Evolutionary conservation across 2,113 vertebrate species (phyloP).

Genomic region (Hylia prasina): DNA sequence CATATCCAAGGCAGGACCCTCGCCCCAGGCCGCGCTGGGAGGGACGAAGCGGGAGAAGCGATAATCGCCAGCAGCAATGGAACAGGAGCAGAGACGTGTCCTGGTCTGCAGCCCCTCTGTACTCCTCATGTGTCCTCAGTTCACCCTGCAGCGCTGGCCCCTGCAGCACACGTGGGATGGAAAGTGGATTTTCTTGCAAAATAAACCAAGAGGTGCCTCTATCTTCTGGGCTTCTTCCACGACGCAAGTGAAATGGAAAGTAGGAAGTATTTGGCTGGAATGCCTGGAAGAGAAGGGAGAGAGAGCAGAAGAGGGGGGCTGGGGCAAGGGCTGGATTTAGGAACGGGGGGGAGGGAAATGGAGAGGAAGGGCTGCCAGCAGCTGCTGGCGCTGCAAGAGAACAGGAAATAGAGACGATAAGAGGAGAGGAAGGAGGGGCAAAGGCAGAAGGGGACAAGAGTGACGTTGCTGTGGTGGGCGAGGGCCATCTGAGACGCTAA

Average conservation of each 20-base stretch:
- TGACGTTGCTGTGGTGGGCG: neutral
- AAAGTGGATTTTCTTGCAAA: neutral
- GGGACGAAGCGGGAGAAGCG: accelerated
- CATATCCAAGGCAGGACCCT: neutral
- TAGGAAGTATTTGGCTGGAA: neutral
- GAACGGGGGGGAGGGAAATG: neutral
- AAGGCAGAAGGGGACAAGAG: neutral
- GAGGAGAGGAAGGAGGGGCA: neutral
- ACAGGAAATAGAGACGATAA: neutral
- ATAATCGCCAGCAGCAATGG: accelerated
- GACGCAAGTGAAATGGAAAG: neutral
- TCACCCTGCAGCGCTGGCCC: neutral
- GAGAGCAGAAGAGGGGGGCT: neutral
- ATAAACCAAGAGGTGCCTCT: neutral
- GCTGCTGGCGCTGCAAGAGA: neutral
- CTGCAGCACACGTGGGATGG: neutral
- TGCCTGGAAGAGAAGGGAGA: neutral
- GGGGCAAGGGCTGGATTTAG: neutral
- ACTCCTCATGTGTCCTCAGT: neutral
- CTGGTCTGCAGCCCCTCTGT: neutral
- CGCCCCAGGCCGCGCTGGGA: accelerated
- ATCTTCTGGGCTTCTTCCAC: neutral
- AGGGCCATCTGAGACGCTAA: neutral
- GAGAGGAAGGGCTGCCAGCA: neutral
- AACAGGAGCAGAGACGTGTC: neutral